These are phyloP conservation scores for Metaphire vulgaris DNA, from an alignment of 1,140 invertebrate species.

Conservation along the genomic window DNA sequence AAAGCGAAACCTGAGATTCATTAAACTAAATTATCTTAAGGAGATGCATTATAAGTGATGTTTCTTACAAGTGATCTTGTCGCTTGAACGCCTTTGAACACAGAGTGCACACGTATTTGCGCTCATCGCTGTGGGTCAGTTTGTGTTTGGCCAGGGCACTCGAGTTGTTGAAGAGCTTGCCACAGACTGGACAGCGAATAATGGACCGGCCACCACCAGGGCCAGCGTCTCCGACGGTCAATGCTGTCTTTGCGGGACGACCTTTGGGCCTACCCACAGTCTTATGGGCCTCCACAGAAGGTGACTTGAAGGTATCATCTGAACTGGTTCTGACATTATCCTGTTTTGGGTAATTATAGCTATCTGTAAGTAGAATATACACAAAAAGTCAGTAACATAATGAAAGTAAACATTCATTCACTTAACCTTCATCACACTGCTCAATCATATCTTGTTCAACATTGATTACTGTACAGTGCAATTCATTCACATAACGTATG, in stretches of 20 bases:
- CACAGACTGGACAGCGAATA: slow-evolving; percentile 65
- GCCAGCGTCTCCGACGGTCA: not conserved
- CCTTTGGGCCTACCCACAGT: not conserved
- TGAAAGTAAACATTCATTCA: too few species aligned
- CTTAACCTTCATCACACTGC: too few species aligned
- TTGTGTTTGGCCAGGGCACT: slow-evolving; percentile 95
- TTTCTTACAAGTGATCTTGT: slow-evolving; percentile 93
- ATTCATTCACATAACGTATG: too few species aligned
- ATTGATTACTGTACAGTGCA: too few species aligned
- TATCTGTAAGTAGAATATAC: too few species aligned
- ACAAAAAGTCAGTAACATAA: too few species aligned
- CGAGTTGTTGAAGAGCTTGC: slow-evolving; percentile 92
- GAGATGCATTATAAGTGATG: too few species aligned
- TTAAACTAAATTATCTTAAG: too few species aligned
- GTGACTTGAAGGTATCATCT: not conserved
- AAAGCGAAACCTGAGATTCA: too few species aligned
- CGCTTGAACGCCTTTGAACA: slow-evolving; percentile 96
- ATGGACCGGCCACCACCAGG: not conserved
- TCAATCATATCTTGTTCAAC: too few species aligned
- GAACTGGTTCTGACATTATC: too few species aligned
- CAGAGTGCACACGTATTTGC: slow-evolving; percentile 89
- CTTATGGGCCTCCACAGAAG: not conserved
- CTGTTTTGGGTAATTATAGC: too few species aligned
- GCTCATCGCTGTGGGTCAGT: slow-evolving; percentile 92
- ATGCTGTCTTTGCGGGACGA: not conserved